Percentiles rank a stretch among this genome's conserved stretches.
phyloP scores from a whole-genome alignment of 2,888 invertebrate species.

The Caenorhabditis panamensis region DNA sequence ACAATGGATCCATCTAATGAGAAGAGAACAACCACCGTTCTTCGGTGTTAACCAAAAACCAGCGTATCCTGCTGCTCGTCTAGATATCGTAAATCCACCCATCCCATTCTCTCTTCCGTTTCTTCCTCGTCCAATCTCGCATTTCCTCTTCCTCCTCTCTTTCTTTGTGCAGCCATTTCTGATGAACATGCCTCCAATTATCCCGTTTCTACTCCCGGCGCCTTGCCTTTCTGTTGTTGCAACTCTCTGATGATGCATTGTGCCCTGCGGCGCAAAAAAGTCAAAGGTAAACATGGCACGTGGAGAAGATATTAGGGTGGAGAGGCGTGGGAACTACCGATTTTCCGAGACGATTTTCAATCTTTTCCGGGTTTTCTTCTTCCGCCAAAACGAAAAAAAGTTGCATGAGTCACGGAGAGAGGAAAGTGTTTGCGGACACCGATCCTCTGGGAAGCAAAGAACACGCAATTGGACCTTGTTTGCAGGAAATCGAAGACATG shows the following conservation, averaged over 20 bases:
- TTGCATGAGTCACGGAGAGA: constrained; percentile 57
- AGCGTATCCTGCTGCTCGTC: not conserved
- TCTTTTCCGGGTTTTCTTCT: constrained; percentile 31
- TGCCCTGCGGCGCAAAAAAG: constrained; percentile 37
- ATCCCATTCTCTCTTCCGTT: not conserved
- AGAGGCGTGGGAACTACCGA: constrained; percentile 51
- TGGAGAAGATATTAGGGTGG: constrained; percentile 19
- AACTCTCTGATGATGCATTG: constrained; percentile 17
- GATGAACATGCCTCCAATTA: constrained; percentile 22
- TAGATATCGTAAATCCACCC: not conserved
- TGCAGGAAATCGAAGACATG: constrained; percentile 59
- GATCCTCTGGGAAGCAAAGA: not conserved
- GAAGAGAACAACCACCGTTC: not conserved
- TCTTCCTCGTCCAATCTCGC: not conserved
- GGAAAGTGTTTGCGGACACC: not conserved
- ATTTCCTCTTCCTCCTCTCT: constrained; percentile 9
- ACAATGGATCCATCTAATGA: not conserved
- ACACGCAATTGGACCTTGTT: not conserved
- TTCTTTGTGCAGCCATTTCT: constrained; percentile 9
- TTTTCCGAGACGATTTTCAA: constrained; percentile 45
- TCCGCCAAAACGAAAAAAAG: constrained; percentile 27
- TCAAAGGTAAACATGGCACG: constrained; percentile 51
- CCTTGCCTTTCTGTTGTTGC: constrained; percentile 6
- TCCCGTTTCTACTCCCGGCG: constrained; percentile 21
- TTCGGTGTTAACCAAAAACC: not conserved